Base-by-base conservation (phyloP, 2,888 invertebrate species). In the Zygothrica quintamaculata region DNA sequence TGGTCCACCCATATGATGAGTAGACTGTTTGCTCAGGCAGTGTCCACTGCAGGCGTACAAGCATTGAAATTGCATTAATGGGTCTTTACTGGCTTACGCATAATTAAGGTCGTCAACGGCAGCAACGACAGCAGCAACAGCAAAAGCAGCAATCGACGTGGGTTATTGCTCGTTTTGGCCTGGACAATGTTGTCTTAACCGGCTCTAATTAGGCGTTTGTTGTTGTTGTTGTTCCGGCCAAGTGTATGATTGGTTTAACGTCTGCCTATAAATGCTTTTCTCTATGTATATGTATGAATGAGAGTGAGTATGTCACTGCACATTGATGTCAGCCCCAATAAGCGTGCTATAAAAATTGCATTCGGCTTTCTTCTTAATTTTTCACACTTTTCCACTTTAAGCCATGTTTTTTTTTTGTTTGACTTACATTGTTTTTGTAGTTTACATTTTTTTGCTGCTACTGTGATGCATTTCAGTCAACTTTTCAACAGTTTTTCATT, bases 131-230 rank as follows among this genome's bases (percentile, higher is more conserved):
- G 13, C 7, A 18, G 18, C 34, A 40, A 12, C 47, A 25, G 31
- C 33, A 22, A 12, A 9, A 29, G n/a, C 22, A 40, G 31, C 33
- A 47, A n/a, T n/a, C 39, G 25, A 31, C 58, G 31, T 57, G 57
- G 12, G 36, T 39, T 8, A 16, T 4, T 34, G 42, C 58, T 55
- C 48, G 16, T 47, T 53, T 56, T 64, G 55, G 53, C 26, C 56
- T 44, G 55, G 43, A 52, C 59, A 77, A 82, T 81, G 81, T 78
- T 81, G 67, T 84, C 79, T 84, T 81, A 79, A 74, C 65, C 84
- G 55, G 51, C 64, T 50, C 84, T 80, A 82, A 85, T 82, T 82
- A 82, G 77, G 53, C 59, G 43, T 59, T 46, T 55, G 60, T 40
- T 71, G 62, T 50, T 67, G 65, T 48, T 42, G 75, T 37, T 34